A percentile compares a stretch with the other conserved stretches of the same genome.
phyloP scores from a whole-genome alignment of 2,888 invertebrate genomes.

The Ligdia adustata region DNA sequence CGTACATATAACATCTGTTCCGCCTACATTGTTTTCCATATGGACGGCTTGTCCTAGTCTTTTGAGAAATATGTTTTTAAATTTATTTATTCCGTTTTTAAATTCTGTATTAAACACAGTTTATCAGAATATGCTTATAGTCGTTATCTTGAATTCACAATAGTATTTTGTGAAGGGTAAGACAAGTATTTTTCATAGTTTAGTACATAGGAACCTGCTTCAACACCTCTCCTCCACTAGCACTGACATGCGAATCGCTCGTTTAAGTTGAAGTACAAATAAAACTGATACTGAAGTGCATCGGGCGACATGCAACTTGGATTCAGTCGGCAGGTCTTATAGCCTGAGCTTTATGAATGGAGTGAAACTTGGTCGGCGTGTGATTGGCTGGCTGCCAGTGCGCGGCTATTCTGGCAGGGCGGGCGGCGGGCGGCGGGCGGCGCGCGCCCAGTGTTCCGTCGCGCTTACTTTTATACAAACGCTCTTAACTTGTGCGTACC shows the following conservation, averaged over 20 bases:
- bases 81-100: too few relatives aligned
- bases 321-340: slow-evolving; percentile 21
- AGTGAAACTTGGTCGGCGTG: slow-evolving; percentile 52
- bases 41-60: slow-evolving; percentile 7
- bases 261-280: slow-evolving; percentile 1
- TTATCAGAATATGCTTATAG: too few relatives aligned
- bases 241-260: background rate
- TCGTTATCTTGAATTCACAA: too few relatives aligned
- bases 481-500: slow-evolving; percentile 32
- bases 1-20: slow-evolving; percentile 14
- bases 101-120: too few relatives aligned
- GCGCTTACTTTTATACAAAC: slow-evolving; percentile 46
- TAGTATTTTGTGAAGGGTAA: too few relatives aligned
- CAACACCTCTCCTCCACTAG: background rate
- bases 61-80: too few relatives aligned
- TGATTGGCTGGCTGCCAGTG: slow-evolving; percentile 69
- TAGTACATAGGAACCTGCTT: too few relatives aligned
- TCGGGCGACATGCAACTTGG: slow-evolving; percentile 15
- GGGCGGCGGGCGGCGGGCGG: slow-evolving; percentile 69
- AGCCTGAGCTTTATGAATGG: slow-evolving; percentile 67
- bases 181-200: too few relatives aligned
- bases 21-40: slow-evolving; percentile 9
- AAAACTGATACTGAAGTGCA: background rate
- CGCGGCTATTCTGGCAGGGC: slow-evolving; percentile 67
- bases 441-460: slow-evolving; percentile 71